Percentiles rank a stretch among this genome's conserved stretches.
Evolutionary conservation across 2,797 vertebrate genomes (phyloP).

Genomic region (Crocodylus rhombifer): DNA sequence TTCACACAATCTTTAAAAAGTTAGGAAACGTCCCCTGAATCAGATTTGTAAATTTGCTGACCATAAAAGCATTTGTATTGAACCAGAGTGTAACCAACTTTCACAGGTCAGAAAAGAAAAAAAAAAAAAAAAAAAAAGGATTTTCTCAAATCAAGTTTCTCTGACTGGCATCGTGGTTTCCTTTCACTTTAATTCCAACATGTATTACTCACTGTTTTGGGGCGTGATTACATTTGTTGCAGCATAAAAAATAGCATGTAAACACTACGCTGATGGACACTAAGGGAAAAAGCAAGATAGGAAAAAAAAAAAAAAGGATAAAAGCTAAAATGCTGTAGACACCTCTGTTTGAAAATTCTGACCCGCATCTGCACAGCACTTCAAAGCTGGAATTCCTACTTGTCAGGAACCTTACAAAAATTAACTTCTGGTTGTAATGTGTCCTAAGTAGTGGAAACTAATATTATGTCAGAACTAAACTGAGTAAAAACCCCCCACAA

Average conservation of each 20-base stretch:
- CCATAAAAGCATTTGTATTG: too few relatives aligned
- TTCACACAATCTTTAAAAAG: too few relatives aligned
- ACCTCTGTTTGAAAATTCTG: not conserved
- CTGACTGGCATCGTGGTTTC: not conserved
- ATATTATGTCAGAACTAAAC: not conserved
- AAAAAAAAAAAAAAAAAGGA: too few relatives aligned
- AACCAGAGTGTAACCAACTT: too few relatives aligned
- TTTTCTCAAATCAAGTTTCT: not conserved
- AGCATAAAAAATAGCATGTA: not conserved
- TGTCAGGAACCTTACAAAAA: not conserved
- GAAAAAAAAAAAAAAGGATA: not conserved
- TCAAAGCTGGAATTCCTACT: not conserved
- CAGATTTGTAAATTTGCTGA: too few relatives aligned
- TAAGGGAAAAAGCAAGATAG: not conserved
- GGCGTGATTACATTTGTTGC: not conserved
- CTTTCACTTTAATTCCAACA: not conserved
- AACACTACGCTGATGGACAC: not conserved
- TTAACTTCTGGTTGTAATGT: not conserved
- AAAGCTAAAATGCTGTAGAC: not conserved
- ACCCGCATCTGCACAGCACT: not conserved
- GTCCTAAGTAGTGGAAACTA: not conserved
- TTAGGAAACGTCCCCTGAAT: too few relatives aligned
- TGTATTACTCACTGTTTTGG: accelerated
- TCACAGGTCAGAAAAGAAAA: too few relatives aligned
- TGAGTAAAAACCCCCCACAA: not conserved